These are phyloP conservation scores for Conus betulinus DNA, from an alignment of 1,140 invertebrate genomes.

Conservation along the genomic window DNA sequence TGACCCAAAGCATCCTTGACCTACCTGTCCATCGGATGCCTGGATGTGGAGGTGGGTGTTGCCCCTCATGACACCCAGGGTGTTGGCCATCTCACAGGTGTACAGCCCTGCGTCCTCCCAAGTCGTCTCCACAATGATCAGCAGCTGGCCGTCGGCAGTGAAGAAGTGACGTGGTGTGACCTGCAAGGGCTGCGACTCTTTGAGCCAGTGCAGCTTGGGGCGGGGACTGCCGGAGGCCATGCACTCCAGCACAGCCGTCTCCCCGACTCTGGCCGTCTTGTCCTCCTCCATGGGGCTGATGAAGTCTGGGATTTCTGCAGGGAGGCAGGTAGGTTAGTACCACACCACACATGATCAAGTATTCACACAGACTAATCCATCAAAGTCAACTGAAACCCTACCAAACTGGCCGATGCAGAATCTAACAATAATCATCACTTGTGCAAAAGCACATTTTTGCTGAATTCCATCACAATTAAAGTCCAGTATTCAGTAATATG, in stretches of 20 bases:
- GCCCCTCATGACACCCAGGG: constrained; percentile 82
- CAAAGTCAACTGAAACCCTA: no score
- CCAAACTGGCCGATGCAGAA: no score
- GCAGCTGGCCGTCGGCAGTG: constrained; percentile 88
- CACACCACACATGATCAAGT: no score
- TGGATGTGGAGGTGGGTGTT: constrained; percentile 77
- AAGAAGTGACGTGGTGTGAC: constrained; percentile 86
- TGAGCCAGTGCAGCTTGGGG: constrained; percentile 91
- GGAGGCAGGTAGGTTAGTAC: no score
- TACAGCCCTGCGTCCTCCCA: constrained; percentile 88
- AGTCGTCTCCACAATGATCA: constrained; percentile 89
- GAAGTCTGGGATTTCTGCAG: constrained; percentile 88
- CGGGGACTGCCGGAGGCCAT: constrained; percentile 90
- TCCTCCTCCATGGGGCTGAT: constrained; percentile 87
- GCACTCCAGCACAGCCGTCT: constrained; percentile 90
- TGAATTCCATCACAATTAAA: no score
- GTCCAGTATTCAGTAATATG: no score
- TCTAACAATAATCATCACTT: no score
- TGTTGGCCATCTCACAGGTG: constrained; percentile 86
- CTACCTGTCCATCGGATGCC: constrained; percentile 59
- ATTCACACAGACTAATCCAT: no score
- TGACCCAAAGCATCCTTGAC: not conserved
- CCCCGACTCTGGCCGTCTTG: constrained; percentile 85
- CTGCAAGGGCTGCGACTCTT: constrained; percentile 86
- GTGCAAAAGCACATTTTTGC: no score